Evolutionary conservation across 2,113 vertebrate genomes (phyloP).

Genomic region (Thinocorus orbignyianus): DNA sequence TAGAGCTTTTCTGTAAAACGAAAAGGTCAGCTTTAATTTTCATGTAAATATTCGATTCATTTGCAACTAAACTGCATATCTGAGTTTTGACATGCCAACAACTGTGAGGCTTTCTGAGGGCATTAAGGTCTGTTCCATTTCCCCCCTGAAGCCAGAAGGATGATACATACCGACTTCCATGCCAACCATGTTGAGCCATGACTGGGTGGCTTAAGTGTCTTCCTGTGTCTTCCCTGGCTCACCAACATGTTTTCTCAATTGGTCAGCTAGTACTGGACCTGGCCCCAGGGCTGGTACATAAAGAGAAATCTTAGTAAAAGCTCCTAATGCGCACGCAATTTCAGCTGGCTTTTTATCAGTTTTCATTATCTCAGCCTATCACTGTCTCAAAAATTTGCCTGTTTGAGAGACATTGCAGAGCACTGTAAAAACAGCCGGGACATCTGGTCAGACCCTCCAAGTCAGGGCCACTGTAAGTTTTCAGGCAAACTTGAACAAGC

Average conservation of each 20-base stretch:
- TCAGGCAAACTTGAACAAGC: background rate
- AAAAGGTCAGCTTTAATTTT: background rate
- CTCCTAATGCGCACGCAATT: background rate
- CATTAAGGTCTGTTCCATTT: background rate
- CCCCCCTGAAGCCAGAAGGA: background rate
- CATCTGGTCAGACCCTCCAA: background rate
- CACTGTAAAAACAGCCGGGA: background rate
- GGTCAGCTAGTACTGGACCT: background rate
- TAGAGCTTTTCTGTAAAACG: background rate
- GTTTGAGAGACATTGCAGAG: background rate
- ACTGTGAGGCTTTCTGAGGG: background rate
- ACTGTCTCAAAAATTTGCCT: background rate
- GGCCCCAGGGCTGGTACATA: too few species aligned
- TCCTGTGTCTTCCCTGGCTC: background rate
- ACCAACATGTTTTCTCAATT: background rate
- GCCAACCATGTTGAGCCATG: rapidly evolving
- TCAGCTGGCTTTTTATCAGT: background rate
- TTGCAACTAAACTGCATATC: background rate
- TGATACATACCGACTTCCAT: background rate
- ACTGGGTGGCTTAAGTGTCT: background rate
- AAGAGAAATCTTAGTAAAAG: background rate
- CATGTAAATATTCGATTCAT: background rate
- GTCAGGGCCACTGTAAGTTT: background rate
- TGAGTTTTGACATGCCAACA: background rate
- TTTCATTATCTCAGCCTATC: background rate